Evolutionary conservation across 2,888 invertebrate genomes (phyloP), one percentile per base, ranked within the genome.

Genomic region (Panorpa germanica): DNA sequence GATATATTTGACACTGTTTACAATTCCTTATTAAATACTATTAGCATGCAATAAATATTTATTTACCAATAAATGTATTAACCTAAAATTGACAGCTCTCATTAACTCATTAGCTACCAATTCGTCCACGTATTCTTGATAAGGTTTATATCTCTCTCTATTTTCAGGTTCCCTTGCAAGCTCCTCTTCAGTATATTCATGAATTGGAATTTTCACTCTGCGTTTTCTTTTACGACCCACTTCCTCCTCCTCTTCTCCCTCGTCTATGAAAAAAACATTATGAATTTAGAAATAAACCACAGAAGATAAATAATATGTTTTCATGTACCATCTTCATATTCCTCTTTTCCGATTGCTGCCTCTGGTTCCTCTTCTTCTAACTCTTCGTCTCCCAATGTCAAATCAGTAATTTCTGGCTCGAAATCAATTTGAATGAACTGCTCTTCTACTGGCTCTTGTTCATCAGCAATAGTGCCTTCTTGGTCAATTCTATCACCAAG

Each of bases 121-220:
- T 26, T 57, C 55, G 45, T 80, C 78, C 1, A 80, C 55, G 45
- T 68, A 67, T 35, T 56, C 52, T 21, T 72, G 61, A 45, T 81
- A 80, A 1, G 60, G 57, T 27, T 52, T 12, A 50, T 52, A 4
- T 57, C 63, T 54, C 5, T 56, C 54, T 37, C 39, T 35, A 37
- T 36, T 17, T 33, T 39, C 9, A 32, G 39, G 26, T 32, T 26
- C 6, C 31, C 31, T 33, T 43, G 40, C 30, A 13, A 43, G 45
- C 25, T 49, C 47, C 11, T 46, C 33, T 32, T 37, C 38, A 32
- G 35, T 37, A 29, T 41, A 50, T 42, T 37, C 36, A 38, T 42
- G 38, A 28, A 38, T 35, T 18, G 37, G 35, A 23, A 36, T 15
- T 31, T 38, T 33, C 14, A 37, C 31, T 34, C 37, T 33, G 9